Conservation (phyloP, 2,113 vertebrate species). For the Mastomys coucha region DNA sequence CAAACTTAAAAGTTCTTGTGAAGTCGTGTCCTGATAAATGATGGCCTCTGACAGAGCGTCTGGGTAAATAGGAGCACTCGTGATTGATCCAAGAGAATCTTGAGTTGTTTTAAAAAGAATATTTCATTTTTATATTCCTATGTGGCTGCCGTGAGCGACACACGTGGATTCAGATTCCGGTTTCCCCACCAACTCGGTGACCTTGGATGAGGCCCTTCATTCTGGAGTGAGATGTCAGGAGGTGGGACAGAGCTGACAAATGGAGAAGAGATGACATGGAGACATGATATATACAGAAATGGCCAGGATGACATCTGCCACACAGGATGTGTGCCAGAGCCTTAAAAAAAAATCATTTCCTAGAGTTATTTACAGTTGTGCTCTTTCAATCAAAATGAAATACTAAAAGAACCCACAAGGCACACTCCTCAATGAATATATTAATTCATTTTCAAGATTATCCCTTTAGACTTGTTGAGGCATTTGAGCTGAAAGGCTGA, state of each 20-base stretch:
- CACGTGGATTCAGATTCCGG: not conserved
- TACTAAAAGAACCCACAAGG: not conserved
- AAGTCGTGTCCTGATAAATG: constrained; percentile 76
- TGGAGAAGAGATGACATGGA: not conserved
- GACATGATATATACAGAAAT: constrained; percentile 9
- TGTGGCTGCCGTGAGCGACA: constrained; percentile 4
- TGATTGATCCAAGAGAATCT: constrained; percentile 71
- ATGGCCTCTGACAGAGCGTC: constrained; percentile 65
- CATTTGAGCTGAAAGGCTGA: constrained; percentile 19
- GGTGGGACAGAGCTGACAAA: not conserved
- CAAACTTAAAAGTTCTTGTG: constrained; percentile 80
- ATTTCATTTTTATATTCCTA: constrained; percentile 73
- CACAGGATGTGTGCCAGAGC: not conserved
- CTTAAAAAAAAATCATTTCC: constrained; percentile 38
- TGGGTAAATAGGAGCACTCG: constrained; percentile 64
- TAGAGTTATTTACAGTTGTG: constrained; percentile 54
- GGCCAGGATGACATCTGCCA: constrained; percentile 35
- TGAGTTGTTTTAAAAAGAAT: constrained; percentile 74
- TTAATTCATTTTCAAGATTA: constrained; percentile 30
- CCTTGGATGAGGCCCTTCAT: constrained; percentile 54
- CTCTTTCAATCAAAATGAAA: constrained; percentile 53
- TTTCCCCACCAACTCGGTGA: not conserved
- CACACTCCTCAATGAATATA: not conserved
- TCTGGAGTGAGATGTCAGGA: constrained; percentile 15
- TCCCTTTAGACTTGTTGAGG: constrained; percentile 45